Evolutionary conservation across 2,797 vertebrate species (phyloP).

Genomic region (Aldrovandia affinis): DNA sequence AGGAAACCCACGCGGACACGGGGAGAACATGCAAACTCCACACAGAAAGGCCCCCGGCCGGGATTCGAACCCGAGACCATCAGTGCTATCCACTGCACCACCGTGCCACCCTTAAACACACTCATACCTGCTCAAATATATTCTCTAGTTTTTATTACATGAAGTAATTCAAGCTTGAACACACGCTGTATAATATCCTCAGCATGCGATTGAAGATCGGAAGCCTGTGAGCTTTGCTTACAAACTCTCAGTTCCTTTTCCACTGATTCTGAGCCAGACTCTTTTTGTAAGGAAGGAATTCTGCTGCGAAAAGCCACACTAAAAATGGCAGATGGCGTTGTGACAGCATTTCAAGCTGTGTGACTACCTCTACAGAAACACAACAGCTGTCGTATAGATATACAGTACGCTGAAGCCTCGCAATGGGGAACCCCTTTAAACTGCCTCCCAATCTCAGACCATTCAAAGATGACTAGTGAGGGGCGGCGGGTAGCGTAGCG

Average conservation of each 20-base stretch:
- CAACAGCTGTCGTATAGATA: not conserved
- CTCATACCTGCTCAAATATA: not conserved
- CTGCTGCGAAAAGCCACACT: not conserved
- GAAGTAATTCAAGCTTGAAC: too few relatives aligned
- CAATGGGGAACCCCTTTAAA: conserved; percentile 2
- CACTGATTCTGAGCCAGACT: not conserved
- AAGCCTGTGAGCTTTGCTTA: not conserved
- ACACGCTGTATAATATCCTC: not conserved
- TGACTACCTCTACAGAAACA: not conserved
- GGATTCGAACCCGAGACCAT: too few relatives aligned
- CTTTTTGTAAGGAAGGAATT: not conserved
- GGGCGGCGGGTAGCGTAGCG: too few relatives aligned
- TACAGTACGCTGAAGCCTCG: not conserved
- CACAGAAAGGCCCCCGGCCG: too few relatives aligned
- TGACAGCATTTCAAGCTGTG: not conserved
- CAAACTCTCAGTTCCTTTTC: not conserved
- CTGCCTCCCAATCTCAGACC: not conserved
- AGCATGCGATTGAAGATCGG: not conserved
- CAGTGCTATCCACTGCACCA: too few relatives aligned
- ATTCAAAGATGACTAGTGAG: conserved; percentile 10
- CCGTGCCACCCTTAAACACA: too few relatives aligned
- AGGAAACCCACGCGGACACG: too few relatives aligned
- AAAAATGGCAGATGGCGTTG: not conserved
- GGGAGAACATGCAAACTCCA: too few relatives aligned
- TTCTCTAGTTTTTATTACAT: not conserved